Conservation (phyloP, 2,113 vertebrate species). For the Dendropsophus ebraccatus region DNA sequence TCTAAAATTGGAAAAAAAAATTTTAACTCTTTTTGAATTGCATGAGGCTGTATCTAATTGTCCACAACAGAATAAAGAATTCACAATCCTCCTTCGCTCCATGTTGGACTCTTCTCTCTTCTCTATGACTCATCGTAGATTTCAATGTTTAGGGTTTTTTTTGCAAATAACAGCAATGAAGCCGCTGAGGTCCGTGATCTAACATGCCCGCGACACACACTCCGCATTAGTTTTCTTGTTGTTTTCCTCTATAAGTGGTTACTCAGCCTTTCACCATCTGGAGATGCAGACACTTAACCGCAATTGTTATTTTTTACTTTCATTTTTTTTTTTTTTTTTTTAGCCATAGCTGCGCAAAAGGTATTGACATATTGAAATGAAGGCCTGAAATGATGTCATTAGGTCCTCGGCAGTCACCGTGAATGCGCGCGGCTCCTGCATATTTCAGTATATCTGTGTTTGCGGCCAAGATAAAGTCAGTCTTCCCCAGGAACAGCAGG, state of each 20-base stretch:
- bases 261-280: background rate
- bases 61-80: no score
- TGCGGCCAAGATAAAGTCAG: constrained; percentile 31
- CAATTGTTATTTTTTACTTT: background rate
- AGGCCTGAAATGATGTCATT: constrained; percentile 47
- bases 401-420: background rate
- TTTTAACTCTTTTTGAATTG: no score
- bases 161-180: background rate
- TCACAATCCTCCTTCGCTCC: background rate
- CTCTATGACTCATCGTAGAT: background rate
- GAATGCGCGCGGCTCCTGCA: constrained; percentile 23
- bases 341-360: background rate
- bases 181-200: background rate
- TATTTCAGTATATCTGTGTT: constrained; percentile 26
- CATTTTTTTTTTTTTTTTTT: constrained; percentile 7
- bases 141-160: background rate
- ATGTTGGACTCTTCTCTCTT: background rate
- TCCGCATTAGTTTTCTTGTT: background rate
- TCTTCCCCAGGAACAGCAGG: constrained; percentile 16
- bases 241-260: background rate
- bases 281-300: constrained; percentile 15
- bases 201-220: constrained; percentile 7
- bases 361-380: constrained; percentile 32
- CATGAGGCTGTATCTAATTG: no score
- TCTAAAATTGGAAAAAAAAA: no score